Evolutionary conservation across 1,140 invertebrate species (phyloP), one percentile per base, ranked within the genome.

Genomic region (Metaphire vulgaris): DNA sequence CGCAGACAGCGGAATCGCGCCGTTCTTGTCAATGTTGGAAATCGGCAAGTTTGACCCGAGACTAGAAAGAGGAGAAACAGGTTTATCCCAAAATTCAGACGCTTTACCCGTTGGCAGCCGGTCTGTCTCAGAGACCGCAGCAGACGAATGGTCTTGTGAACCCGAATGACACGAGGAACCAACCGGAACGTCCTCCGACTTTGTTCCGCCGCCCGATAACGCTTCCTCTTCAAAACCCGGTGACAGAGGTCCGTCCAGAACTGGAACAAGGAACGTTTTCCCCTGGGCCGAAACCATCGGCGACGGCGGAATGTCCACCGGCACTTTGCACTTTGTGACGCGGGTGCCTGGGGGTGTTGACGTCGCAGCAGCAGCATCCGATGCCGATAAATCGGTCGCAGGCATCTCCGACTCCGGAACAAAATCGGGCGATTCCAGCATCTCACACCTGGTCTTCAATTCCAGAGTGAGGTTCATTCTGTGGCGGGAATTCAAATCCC

Each of bases 401-500:
- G 30, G 72, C 41, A 74, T 32, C 6, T 69, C 69, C 2, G 16
- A 56, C n/a, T 69, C 74, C 12, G 68, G 68, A 26, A 64, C 74
- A 66, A 79, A 56, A 72, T 71, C 68, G 34, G 83, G 83, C 26
- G 83, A 83, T 64, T 83, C 83, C 26, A 83, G 75, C 41, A 79
- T 79, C 65, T 79, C 73, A 69, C 82, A 79, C 1, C 79, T 75
- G 41, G 78, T 64, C 33, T 56, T 28, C 64, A 72, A 30, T 15
- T 80, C 77, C 68, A 77, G 72, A 64, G 79, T 70, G 12, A 79
- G 75, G n/a, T 82, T 73, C n/a, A 81, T 73, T 21, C 41, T 33
- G 30, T 64, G 31, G n/a, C 29, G 31, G 26, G 72, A 21, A 64
- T 30, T 34, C 26, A 29, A 28, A 1, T 21, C 72, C 21, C 34